A percentile compares a stretch with the other conserved stretches of the same genome.
Conservation (phyloP, 2,113 vertebrate genomes). For the Limnothrissa miodon region DNA sequence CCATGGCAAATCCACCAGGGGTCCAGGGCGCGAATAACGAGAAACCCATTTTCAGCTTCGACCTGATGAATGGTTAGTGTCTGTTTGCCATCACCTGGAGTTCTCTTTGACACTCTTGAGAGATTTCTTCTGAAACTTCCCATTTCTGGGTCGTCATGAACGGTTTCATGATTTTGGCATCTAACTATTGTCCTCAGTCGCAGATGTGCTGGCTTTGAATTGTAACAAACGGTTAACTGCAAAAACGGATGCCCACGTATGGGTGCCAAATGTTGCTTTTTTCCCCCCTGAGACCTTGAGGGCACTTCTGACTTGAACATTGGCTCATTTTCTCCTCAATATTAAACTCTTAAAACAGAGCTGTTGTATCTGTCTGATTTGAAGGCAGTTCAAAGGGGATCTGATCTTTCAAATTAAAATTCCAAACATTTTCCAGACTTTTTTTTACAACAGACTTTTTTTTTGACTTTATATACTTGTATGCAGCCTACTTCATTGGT, state of each 20-base stretch:
- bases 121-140: background rate
- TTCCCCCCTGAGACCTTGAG: background rate
- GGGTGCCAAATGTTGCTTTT: background rate
- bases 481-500: no score
- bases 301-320: background rate
- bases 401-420: no score
- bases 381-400: background rate
- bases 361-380: background rate
- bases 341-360: background rate
- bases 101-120: background rate
- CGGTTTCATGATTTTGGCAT: background rate
- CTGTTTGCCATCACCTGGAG: background rate
- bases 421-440: no score
- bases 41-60: conserved; percentile 57
- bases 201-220: background rate
- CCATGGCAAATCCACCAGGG: background rate
- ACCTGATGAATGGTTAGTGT: conserved; percentile 66
- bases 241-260: background rate
- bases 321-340: background rate
- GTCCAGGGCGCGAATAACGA: conserved; percentile 35
- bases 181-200: background rate
- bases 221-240: no score
- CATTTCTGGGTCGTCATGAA: background rate
- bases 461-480: no score
- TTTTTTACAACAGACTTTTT: no score